Conservation (phyloP, 2,113 vertebrate genomes). For the Telmatochromis sp. region DNA sequence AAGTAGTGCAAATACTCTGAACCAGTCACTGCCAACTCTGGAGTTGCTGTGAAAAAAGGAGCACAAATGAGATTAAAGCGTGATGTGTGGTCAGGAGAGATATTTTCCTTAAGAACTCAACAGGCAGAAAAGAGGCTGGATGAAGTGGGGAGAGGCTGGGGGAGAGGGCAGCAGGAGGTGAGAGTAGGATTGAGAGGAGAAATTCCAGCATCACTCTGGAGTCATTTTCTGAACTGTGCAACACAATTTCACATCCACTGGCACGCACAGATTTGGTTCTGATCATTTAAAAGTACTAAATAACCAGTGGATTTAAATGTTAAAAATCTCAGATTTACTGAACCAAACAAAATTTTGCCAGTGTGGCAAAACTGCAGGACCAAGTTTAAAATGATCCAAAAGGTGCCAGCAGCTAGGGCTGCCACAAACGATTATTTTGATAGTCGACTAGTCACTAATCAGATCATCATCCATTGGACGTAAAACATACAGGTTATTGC, state of each 20-base stretch:
- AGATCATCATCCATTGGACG: too few species aligned
- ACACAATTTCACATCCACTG: neutral
- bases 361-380: neutral
- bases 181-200: neutral
- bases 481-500: too few species aligned
- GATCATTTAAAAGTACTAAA: neutral
- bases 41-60: neutral
- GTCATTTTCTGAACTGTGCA: neutral
- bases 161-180: neutral
- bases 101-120: conserved; percentile 30
- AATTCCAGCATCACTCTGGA: neutral
- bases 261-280: neutral
- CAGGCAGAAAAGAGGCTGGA: conserved; percentile 40
- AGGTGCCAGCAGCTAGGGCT: too few species aligned
- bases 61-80: conserved; percentile 30
- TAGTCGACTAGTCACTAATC: too few species aligned
- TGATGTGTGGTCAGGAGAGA: conserved; percentile 34
- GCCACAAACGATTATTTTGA: too few species aligned
- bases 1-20: conserved; percentile 10
- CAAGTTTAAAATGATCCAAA: neutral
- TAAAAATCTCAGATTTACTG: neutral
- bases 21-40: neutral
- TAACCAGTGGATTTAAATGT: neutral
- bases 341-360: neutral
- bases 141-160: neutral